Evolutionary conservation across 2,888 invertebrate species (phyloP).

Genomic region (Pocota personata): DNA sequence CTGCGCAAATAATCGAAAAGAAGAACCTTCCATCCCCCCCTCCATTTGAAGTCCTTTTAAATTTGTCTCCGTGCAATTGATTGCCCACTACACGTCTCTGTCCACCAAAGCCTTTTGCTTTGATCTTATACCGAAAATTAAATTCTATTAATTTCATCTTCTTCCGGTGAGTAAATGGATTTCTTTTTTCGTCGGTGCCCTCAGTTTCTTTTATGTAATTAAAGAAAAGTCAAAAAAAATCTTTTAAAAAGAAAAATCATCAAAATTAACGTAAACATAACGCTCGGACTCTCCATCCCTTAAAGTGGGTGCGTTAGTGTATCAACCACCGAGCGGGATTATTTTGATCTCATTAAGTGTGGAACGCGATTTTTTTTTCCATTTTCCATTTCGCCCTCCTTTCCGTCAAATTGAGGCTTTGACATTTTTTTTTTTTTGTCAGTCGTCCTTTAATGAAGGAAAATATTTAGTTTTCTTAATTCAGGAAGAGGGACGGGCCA

Average conservation of each 20-base stretch:
- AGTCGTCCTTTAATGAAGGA: slow-evolving; percentile 68
- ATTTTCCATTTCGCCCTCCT: background rate
- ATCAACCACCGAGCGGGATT: slow-evolving; percentile 49
- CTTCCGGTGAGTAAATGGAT: slow-evolving; percentile 56
- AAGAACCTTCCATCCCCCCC: background rate
- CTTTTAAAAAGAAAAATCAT: slow-evolving; percentile 26
- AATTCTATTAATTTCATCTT: slow-evolving; percentile 59
- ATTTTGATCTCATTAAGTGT: slow-evolving; percentile 73
- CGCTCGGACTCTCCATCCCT: slow-evolving; percentile 57
- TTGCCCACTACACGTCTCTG: background rate
- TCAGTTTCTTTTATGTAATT: slow-evolving; percentile 64
- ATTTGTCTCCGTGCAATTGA: slow-evolving; percentile 31
- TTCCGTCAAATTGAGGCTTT: slow-evolving; percentile 60
- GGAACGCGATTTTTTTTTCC: slow-evolving; percentile 42
- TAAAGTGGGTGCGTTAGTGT: slow-evolving; percentile 56
- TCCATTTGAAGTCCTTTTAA: background rate
- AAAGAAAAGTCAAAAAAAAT: slow-evolving; percentile 46
- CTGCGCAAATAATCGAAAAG: background rate
- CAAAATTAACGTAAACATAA: slow-evolving; percentile 57
- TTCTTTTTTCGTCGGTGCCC: background rate
- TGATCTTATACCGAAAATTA: slow-evolving; percentile 47
- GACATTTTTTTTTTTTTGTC: slow-evolving; percentile 43
- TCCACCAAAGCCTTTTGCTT: slow-evolving; percentile 17
- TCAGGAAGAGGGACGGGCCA: slow-evolving; percentile 7
- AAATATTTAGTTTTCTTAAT: slow-evolving; percentile 69